These are phyloP conservation scores for Encarsia formosa DNA, from an alignment of 2,888 invertebrate species.

Conservation along the genomic window DNA sequence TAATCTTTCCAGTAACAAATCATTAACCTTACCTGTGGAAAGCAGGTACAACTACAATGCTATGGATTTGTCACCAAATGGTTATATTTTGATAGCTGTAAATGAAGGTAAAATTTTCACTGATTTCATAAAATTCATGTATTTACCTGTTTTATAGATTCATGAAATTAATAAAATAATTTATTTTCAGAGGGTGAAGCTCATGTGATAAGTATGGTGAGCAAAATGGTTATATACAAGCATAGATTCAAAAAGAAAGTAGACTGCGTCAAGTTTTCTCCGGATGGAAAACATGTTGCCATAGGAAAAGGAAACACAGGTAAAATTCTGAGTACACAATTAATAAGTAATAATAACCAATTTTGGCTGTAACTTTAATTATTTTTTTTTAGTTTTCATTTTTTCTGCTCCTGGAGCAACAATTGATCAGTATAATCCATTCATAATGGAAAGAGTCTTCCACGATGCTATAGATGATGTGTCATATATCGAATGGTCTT, in stretches of 20 bases:
- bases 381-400: constrained; percentile 64
- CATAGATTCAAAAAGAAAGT: constrained; percentile 79
- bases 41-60: constrained; percentile 80
- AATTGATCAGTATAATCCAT: constrained; percentile 81
- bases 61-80: constrained; percentile 85
- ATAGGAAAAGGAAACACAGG: constrained; percentile 81
- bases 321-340: no score
- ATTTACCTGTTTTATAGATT: constrained; percentile 10
- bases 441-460: constrained; percentile 78
- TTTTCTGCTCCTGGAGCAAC: constrained; percentile 81
- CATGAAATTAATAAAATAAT: constrained; percentile 8
- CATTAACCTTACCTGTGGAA: constrained; percentile 82
- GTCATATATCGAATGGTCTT: constrained; percentile 87
- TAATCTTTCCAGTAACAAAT: constrained; percentile 71
- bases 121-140: background rate
- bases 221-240: constrained; percentile 76
- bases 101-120: constrained; percentile 67
- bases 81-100: constrained; percentile 76
- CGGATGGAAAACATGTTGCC: constrained; percentile 89
- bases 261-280: constrained; percentile 81
- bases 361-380: no score
- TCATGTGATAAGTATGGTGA: constrained; percentile 79
- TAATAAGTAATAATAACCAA: no score
- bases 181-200: constrained; percentile 68
- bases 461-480: constrained; percentile 79